Conservation (phyloP, 2,113 vertebrate species). For the Xenus cinereus region DNA sequence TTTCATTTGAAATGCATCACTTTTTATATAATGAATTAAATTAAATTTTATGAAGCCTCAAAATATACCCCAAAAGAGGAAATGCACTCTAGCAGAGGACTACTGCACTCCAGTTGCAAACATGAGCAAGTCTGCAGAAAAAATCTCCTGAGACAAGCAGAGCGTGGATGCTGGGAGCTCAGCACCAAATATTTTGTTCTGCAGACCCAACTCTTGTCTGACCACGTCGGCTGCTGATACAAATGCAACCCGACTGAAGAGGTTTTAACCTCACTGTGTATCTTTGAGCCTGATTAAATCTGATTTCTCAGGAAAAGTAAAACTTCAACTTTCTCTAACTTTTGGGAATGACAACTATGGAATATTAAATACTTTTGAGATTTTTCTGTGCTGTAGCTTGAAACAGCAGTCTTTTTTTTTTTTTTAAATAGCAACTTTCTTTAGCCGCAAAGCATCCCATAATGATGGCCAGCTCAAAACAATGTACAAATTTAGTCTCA, state of each 20-base stretch:
- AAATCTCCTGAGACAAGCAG: background rate
- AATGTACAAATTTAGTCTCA: background rate
- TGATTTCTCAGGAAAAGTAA: background rate
- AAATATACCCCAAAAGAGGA: background rate
- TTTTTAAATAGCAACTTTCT: background rate
- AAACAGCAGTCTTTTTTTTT: background rate
- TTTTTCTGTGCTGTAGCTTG: background rate
- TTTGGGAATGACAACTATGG: background rate
- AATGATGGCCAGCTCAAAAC: background rate
- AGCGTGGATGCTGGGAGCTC: background rate
- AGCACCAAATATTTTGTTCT: background rate
- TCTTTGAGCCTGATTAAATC: background rate
- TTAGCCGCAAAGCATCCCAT: background rate
- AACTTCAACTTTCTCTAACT: background rate
- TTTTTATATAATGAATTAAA: background rate
- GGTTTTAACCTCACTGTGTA: background rate
- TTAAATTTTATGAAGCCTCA: background rate
- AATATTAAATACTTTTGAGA: background rate
- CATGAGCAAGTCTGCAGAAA: background rate
- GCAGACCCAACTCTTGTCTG: background rate
- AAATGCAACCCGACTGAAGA: background rate
- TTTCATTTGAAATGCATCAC: background rate
- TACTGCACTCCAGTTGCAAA: background rate
- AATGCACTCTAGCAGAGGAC: background rate
- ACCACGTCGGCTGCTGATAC: background rate